phyloP scores from a whole-genome alignment of 2,888 invertebrate species.

The Peribatodes rhomboidaria region DNA sequence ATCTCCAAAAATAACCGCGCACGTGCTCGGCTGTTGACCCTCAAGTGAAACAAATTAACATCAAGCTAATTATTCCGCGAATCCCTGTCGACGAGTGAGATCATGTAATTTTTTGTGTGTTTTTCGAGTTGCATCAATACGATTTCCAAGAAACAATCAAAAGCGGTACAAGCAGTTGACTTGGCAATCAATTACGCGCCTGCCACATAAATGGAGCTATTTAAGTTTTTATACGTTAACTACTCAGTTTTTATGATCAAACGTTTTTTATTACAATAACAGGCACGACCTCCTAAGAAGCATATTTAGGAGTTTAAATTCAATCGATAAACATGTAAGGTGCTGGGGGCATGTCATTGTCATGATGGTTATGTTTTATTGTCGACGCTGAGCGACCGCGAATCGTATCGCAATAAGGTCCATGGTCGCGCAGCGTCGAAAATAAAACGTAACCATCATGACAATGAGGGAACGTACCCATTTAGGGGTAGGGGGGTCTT shows the following conservation, averaged over 20 bases:
- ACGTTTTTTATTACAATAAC: slow-evolving; percentile 18
- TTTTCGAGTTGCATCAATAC: slow-evolving; percentile 22
- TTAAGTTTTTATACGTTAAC: slow-evolving; percentile 18
- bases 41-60: slow-evolving; percentile 22
- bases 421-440: too few relatives aligned
- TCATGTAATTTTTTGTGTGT: slow-evolving; percentile 18
- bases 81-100: slow-evolving; percentile 17
- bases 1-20: slow-evolving; percentile 21
- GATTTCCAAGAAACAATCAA: slow-evolving; percentile 30
- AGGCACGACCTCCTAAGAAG: slow-evolving; percentile 22
- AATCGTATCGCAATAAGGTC: too few relatives aligned
- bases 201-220: slow-evolving; percentile 25
- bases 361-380: too few relatives aligned
- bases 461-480: too few relatives aligned
- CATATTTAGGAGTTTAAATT: background rate
- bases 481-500: too few relatives aligned
- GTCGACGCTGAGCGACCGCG: too few relatives aligned
- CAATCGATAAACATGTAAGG: background rate
- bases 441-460: too few relatives aligned
- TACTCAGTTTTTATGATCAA: slow-evolving; percentile 17
- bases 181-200: slow-evolving; percentile 26
- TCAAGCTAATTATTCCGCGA: slow-evolving; percentile 19
- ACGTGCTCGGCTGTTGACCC: slow-evolving; percentile 24
- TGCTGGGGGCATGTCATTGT: too few relatives aligned
- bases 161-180: slow-evolving; percentile 12